A percentile compares a stretch with the other conserved stretches of the same genome.
Conservation (phyloP, 2,797 vertebrate species). For the Squalus acanthias region DNA sequence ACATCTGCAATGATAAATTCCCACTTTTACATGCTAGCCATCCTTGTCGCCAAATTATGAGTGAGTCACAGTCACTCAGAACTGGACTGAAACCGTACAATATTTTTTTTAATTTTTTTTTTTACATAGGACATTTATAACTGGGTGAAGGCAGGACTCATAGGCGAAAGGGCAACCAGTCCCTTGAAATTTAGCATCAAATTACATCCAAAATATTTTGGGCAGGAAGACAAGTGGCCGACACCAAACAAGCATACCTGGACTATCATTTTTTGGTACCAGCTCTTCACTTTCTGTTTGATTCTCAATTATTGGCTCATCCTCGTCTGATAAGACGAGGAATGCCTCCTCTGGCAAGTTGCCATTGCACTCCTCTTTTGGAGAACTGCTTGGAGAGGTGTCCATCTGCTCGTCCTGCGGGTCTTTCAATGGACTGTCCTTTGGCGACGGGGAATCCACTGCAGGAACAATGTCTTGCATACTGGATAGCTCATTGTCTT, state of each 20-base stretch:
- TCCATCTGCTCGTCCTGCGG: conserved; percentile 60
- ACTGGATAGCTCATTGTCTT: conserved; percentile 28
- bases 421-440: conserved; percentile 59
- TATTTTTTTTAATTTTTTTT: too few relatives aligned
- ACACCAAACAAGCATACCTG: background rate
- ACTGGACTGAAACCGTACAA: background rate
- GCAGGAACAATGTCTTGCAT: conserved; percentile 42
- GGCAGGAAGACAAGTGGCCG: background rate
- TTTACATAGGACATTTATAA: background rate
- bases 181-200: background rate
- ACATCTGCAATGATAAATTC: background rate
- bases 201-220: background rate
- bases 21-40: background rate
- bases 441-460: conserved; percentile 22
- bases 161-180: background rate
- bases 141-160: background rate
- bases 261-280: conserved; percentile 44
- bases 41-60: background rate
- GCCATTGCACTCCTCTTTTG: conserved; percentile 67
- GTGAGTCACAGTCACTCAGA: background rate
- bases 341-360: conserved; percentile 76
- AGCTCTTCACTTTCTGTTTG: conserved; percentile 48
- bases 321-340: conserved; percentile 78
- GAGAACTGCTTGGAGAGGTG: conserved; percentile 54
- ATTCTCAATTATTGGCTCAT: conserved; percentile 65